Percentiles rank a stretch among this genome's conserved stretches.
Evolutionary conservation across 2,113 vertebrate species (phyloP).

Genomic region (Meriones unguiculatus): DNA sequence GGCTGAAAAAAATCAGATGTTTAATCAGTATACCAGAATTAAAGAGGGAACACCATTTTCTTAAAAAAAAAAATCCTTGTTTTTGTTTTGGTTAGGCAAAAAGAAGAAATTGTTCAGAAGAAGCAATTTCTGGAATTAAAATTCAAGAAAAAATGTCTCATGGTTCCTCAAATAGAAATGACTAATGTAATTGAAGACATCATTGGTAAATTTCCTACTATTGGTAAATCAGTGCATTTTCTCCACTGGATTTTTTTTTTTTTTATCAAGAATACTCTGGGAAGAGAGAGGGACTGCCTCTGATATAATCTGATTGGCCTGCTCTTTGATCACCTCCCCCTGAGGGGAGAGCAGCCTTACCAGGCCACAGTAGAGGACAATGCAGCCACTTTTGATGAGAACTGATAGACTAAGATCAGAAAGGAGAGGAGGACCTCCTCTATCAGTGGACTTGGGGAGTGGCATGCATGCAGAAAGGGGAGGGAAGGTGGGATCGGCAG

Average conservation of each 20-base stretch:
- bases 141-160: neutral
- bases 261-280: constrained; percentile 2
- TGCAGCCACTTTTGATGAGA: too few species aligned
- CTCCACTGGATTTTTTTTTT: neutral
- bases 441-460: too few species aligned
- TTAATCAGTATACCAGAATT: neutral
- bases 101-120: constrained; percentile 31
- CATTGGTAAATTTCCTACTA: constrained; percentile 43
- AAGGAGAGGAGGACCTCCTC: too few species aligned
- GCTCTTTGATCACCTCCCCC: too few species aligned
- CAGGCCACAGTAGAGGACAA: too few species aligned
- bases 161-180: constrained; percentile 46
- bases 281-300: too few species aligned
- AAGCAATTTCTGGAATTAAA: constrained; percentile 50
- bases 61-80: too few species aligned
- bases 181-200: neutral
- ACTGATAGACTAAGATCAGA: too few species aligned
- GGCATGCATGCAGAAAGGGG: too few species aligned
- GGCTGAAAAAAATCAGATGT: neutral
- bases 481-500: too few species aligned
- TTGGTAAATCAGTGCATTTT: neutral
- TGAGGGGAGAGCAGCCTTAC: too few species aligned
- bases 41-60: neutral
- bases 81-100: neutral
- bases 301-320: too few species aligned